A percentile compares a stretch with the other conserved stretches of the same genome.
These are phyloP conservation scores for Pantherophis guttatus DNA, from an alignment of 2,113 vertebrate species.

Conservation along the genomic window DNA sequence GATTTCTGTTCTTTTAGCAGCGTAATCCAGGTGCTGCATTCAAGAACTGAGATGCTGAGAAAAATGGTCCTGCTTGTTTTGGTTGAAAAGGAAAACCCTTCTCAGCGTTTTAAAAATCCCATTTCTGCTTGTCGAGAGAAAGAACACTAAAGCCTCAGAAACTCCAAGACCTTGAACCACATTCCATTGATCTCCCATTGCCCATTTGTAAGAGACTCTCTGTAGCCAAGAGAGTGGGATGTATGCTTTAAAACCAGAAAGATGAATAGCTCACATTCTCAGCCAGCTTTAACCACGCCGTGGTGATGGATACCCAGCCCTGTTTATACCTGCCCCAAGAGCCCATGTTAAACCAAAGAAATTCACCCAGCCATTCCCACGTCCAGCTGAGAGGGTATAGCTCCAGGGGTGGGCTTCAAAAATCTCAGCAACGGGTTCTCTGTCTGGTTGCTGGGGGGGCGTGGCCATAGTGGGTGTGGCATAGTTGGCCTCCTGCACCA, in stretches of 20 bases:
- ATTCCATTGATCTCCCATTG: neutral
- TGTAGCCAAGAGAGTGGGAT: neutral
- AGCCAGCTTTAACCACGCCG: neutral
- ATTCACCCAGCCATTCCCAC: neutral
- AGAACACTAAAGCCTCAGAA: neutral
- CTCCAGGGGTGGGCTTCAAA: too few relatives aligned
- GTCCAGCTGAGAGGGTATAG: neutral
- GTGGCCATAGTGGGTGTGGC: too few relatives aligned
- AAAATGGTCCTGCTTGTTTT: neutral
- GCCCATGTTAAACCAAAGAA: neutral
- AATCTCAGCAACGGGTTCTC: too few relatives aligned
- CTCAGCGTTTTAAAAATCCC: neutral
- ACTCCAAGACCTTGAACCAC: neutral
- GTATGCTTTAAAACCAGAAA: neutral
- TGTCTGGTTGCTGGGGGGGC: too few relatives aligned
- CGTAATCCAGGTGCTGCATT: neutral
- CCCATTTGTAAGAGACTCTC: neutral
- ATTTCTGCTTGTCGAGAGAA: neutral
- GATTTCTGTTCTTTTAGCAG: too few relatives aligned
- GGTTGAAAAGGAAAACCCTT: too few relatives aligned
- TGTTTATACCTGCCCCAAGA: conserved; percentile 7
- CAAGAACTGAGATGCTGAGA: neutral
- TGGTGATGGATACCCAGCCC: neutral
- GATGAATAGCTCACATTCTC: neutral
- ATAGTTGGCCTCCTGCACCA: too few relatives aligned